Evolutionary conservation across 2,888 invertebrate genomes (phyloP).

Genomic region (Monoplex corrugatus): DNA sequence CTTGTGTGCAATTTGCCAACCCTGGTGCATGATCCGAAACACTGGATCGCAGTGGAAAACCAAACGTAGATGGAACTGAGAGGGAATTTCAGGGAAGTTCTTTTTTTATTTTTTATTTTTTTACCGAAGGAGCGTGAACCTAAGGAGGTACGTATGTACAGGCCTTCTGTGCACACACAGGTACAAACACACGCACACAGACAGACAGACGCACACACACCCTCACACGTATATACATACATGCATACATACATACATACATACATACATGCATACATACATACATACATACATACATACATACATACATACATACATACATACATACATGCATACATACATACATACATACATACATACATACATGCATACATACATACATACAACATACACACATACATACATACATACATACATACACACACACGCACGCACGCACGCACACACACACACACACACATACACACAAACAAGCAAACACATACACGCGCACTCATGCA

Average conservation of each 20-base stretch:
- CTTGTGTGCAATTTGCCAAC: too few relatives aligned
- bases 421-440: not conserved
- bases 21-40: too few relatives aligned
- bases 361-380: not conserved
- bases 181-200: slow-evolving; percentile 1
- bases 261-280: not conserved
- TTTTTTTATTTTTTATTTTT: too few relatives aligned
- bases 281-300: not conserved
- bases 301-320: not conserved
- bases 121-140: too few relatives aligned
- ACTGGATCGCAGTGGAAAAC: too few relatives aligned
- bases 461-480: not conserved
- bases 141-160: too few relatives aligned
- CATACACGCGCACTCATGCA: not conserved
- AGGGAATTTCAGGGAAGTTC: too few relatives aligned
- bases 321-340: not conserved
- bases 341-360: not conserved
- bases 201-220: not conserved
- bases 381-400: not conserved
- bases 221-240: not conserved
- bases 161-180: too few relatives aligned
- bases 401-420: not conserved
- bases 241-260: not conserved
- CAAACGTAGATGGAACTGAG: too few relatives aligned
- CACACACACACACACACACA: not conserved